Conservation (phyloP, 1,140 invertebrate species). For the Meloidogyne chitwoodi region DNA sequence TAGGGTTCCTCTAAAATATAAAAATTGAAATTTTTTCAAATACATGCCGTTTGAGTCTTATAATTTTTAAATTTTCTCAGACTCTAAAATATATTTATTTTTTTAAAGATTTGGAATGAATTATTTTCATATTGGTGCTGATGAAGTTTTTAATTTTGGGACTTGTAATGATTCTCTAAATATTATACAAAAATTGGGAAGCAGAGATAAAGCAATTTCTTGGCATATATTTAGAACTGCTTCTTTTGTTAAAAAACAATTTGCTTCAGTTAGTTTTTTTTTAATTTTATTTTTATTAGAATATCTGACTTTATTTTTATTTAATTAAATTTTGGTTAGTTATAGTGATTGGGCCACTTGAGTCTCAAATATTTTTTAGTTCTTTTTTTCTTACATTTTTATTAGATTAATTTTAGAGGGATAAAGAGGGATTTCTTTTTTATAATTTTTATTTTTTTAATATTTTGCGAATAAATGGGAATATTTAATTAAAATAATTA, state of each 20-base stretch:
- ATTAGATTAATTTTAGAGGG: too few species aligned
- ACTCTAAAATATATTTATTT: background rate
- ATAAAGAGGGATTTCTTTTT: too few species aligned
- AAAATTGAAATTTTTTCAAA: too few species aligned
- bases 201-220: constrained; percentile 43
- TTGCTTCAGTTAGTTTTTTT: background rate
- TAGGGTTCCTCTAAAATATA: too few species aligned
- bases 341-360: too few species aligned
- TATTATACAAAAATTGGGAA: constrained; percentile 39
- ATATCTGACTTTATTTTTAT: background rate
- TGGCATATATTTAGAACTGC: constrained; percentile 48
- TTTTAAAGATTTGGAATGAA: constrained; percentile 39
- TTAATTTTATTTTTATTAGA: constrained; percentile 12
- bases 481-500: background rate
- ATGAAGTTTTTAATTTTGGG: constrained; percentile 62
- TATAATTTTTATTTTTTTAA: too few species aligned
- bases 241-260: constrained; percentile 34
- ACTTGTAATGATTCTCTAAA: constrained; percentile 49
- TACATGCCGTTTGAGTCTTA: too few species aligned
- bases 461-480: background rate
- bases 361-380: too few species aligned
- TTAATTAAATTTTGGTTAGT: too few species aligned
- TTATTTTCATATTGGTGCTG: constrained; percentile 64
- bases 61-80: too few species aligned
- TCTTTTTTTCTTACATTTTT: too few species aligned